A percentile compares a stretch with the other conserved stretches of the same genome.
Evolutionary conservation across 2,113 vertebrate species (phyloP).

Genomic region (Odontophorus gujanensis): DNA sequence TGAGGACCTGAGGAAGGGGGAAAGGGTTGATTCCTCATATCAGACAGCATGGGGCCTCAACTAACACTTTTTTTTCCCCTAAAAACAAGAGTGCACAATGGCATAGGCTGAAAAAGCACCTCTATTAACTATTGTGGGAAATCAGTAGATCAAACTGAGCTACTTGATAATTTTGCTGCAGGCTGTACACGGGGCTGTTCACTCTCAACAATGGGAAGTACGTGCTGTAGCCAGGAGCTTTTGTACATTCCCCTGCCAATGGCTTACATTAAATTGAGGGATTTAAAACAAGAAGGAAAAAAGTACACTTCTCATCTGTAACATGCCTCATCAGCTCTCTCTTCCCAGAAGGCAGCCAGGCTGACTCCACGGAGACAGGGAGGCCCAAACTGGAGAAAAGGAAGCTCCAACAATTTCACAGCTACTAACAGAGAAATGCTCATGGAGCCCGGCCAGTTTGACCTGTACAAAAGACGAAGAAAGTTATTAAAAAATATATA

Average conservation of each 20-base stretch:
- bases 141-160: conserved; percentile 47
- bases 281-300: conserved; percentile 32
- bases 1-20: not conserved
- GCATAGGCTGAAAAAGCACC: not conserved
- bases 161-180: conserved; percentile 8
- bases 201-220: conserved; percentile 28
- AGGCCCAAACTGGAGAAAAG: conserved; percentile 19
- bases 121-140: conserved; percentile 49
- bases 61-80: not conserved
- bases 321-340: conserved; percentile 58
- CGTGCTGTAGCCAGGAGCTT: not conserved
- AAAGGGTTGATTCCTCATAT: not conserved
- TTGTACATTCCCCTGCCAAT: not conserved
- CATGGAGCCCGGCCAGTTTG: not conserved
- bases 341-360: conserved; percentile 57
- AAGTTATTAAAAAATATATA: not conserved
- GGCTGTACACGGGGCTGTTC: not conserved
- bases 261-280: conserved; percentile 37
- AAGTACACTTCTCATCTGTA: not conserved
- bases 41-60: not conserved
- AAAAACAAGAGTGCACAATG: not conserved
- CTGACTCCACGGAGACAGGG: conserved; percentile 22
- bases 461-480: conserved; percentile 16
- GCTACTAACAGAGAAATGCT: conserved; percentile 10
- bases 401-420: conserved; percentile 51